Percentiles rank a stretch among this genome's conserved stretches.
phyloP scores from a whole-genome alignment of 2,113 vertebrate species.

The Coptodon rendalli region DNA sequence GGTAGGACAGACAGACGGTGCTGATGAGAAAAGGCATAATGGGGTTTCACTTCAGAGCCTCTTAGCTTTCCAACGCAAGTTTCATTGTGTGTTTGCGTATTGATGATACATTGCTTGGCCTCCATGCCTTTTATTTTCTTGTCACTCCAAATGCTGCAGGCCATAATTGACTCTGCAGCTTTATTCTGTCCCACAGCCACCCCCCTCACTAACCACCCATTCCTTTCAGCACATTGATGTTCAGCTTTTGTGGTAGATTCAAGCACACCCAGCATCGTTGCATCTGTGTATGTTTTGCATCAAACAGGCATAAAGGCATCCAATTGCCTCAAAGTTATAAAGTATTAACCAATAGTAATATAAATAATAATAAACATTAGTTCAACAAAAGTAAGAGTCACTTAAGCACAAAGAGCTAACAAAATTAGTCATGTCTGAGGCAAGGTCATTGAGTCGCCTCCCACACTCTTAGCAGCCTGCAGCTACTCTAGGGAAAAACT shows the following conservation, averaged over 20 bases:
- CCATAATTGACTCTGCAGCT: neutral
- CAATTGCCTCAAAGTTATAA: neutral
- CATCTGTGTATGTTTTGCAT: neutral
- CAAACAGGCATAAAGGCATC: neutral
- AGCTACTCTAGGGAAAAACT: conserved; percentile 9
- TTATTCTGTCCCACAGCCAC: neutral
- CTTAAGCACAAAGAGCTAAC: conserved; percentile 11
- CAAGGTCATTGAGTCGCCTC: conserved; percentile 41
- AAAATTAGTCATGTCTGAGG: conserved; percentile 21
- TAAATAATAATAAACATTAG: neutral
- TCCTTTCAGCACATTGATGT: neutral
- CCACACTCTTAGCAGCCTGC: conserved; percentile 25
- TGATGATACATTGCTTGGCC: neutral
- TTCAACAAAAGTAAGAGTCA: neutral
- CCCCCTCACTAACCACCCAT: neutral
- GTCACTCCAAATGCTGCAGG: conserved; percentile 5
- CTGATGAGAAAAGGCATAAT: neutral
- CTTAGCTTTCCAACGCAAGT: neutral
- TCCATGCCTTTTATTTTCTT: conserved; percentile 17
- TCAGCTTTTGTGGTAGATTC: neutral
- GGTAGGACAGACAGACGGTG: neutral
- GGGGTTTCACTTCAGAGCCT: conserved; percentile 4
- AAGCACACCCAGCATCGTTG: neutral
- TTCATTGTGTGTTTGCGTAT: conserved; percentile 1
- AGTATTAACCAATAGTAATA: neutral